Evolutionary conservation across 2,797 vertebrate genomes (phyloP).

Genomic region (Centropyge bicolor): DNA sequence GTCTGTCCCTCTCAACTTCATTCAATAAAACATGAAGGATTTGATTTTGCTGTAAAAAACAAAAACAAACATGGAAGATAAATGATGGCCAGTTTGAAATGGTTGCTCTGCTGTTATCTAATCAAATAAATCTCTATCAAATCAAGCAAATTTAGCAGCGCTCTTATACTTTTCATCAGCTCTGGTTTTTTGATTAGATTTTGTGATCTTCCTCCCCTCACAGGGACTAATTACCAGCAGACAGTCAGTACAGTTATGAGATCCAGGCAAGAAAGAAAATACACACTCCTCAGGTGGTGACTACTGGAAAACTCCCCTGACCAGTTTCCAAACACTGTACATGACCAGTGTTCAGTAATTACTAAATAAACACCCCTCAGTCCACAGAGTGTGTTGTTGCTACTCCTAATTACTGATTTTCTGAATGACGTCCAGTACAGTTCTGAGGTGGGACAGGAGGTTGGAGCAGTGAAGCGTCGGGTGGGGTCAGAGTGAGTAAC

Average conservation of each 20-base stretch:
- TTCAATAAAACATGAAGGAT: neutral
- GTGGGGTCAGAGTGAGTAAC: constrained; percentile 21
- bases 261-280: neutral
- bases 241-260: neutral
- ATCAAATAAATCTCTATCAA: constrained; percentile 15
- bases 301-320: neutral
- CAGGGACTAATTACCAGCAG: neutral
- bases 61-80: neutral
- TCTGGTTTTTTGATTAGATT: constrained; percentile 11
- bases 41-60: neutral
- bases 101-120: neutral
- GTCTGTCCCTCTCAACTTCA: neutral
- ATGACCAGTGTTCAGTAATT: neutral
- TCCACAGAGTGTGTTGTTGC: neutral
- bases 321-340: neutral
- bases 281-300: neutral
- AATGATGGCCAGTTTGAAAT: neutral
- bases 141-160: constrained; percentile 15
- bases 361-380: neutral
- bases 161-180: constrained; percentile 15
- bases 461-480: neutral
- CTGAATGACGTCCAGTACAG: neutral
- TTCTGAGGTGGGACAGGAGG: neutral
- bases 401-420: too few relatives aligned
- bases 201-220: neutral